Evolutionary conservation across 2,797 vertebrate genomes (phyloP), one percentile per base, ranked within the genome.

Genomic region (Apodemus agrarius): DNA sequence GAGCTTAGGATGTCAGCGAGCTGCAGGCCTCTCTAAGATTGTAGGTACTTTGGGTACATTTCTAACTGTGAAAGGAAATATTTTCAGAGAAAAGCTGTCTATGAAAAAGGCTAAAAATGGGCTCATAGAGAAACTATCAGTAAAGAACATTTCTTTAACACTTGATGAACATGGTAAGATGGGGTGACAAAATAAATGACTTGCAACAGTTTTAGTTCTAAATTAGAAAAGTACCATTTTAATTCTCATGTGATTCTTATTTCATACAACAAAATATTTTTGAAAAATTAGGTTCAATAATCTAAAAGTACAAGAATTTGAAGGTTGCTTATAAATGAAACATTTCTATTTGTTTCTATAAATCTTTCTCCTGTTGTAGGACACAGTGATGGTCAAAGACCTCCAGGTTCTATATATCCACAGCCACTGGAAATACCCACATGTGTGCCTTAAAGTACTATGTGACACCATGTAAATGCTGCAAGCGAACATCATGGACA

Each of bases 1-100:
- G 83, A 98, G 98, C 65, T 97, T 97, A 97, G 46, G 89, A 96
- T 81, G 96, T 8, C 97, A 97, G 98, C 97, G 95, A 97, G 97
- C 85, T 96, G 43, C 17, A 91, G 40, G 97, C 89, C 87, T 93
- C 98, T 96, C 96, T 97, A 43, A 98, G 76, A 88, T 87, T 89
- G 76, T 96, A 96, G 96, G 19, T 84, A 74, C 94, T 97, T 97
- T 98, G 21, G 75, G 76, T 97, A 43, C 43, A 43, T 97, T 85
- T 95, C 54, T 95, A 88, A 96, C 79, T 93, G 40, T 37, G 21
- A 79, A 95, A 95, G 94, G 75, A 24, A 83, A n/a, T 92, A 93
- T 90, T 79, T 91, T 75, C 93, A 95, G 57, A 89, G 59, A 52
- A 97, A 95, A 96, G 75, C 12, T 97, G 78, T 76, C 94, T 96